Percentiles rank a stretch among this genome's conserved stretches.
Conservation (phyloP, 1,140 invertebrate species). For the Scaptomyza hsui region DNA sequence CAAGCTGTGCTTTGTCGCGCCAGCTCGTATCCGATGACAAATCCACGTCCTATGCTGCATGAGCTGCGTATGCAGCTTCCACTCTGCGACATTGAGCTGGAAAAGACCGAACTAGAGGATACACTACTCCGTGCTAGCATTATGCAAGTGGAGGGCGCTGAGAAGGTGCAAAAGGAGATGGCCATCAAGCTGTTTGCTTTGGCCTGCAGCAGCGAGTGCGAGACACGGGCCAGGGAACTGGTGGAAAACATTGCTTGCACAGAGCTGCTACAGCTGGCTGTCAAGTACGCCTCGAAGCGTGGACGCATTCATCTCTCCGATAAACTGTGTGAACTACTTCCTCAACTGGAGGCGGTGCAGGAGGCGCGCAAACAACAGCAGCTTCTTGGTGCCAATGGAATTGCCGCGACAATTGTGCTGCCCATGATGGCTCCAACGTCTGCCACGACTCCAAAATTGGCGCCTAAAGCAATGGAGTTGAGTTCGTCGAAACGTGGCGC, state of each 20-base stretch:
- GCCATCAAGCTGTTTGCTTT: constrained; percentile 94
- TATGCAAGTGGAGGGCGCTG: constrained; percentile 86
- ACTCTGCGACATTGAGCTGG: constrained; percentile 91
- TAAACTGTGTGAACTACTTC: constrained; percentile 85
- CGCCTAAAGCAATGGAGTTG: constrained; percentile 73
- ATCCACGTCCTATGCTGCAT: constrained; percentile 92
- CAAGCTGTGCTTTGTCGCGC: constrained; percentile 95
- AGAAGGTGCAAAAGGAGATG: constrained; percentile 89
- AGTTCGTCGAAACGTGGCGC: constrained; percentile 61
- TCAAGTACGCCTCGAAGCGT: constrained; percentile 93
- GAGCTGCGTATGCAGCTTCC: constrained; percentile 90
- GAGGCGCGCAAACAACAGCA: constrained; percentile 69
- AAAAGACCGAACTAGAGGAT: constrained; percentile 93
- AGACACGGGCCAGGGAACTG: constrained; percentile 93
- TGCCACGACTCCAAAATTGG: constrained; percentile 49
- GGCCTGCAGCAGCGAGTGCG: constrained; percentile 92
- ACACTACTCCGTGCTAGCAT: constrained; percentile 88
- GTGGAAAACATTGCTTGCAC: constrained; percentile 92
- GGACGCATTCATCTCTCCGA: constrained; percentile 91
- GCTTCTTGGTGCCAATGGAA: constrained; percentile 56
- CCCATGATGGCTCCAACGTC: constrained; percentile 51
- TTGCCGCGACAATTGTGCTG: constrained; percentile 65
- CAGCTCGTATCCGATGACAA: constrained; percentile 92
- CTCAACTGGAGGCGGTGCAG: constrained; percentile 76
- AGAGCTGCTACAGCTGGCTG: constrained; percentile 91